Evolutionary conservation across 2,113 vertebrate species (phyloP), one percentile per base, ranked within the genome.

Genomic region (Recurvirostra avosetta): DNA sequence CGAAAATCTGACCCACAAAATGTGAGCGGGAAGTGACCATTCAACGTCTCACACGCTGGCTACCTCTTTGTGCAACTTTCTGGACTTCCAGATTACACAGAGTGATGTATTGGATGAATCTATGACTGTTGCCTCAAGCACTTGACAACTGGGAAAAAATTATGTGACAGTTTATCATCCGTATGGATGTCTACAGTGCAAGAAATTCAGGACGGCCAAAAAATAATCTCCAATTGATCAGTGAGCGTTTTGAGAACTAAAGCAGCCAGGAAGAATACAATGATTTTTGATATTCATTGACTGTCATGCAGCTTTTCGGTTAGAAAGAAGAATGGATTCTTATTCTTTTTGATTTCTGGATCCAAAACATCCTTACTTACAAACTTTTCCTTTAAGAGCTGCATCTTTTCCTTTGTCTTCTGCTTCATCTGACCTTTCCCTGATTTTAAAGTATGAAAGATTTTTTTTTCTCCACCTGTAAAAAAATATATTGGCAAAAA

Each of bases 221-320:
- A 91, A 93, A 94, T 68, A 45, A 89, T 50, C 81, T 82, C 71
- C 81, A 52, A 38, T 90, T 88, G 94, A 90, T 83, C 86, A 96
- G 49, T 1, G 17, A 67, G 43, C 30, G 5, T 79, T 86, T 75
- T 89, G 34, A 90, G 85, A 79, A 80, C 75, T 91, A 47, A 65
- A 53, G 62, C 36, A 82, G 62, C 56, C 45, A 22, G 19, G 27
- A 61, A 49, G 45, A 93, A 82, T 53, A 79, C 76, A 90, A 77
- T 80, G 68, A 71, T 45, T 91, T 88, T 9, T 94, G 63, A 61
- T 90, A 52, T 36, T 63, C 86, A 36, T 86, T 55, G 79, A 66
- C 67, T 92, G 81, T 49, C 66, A 7, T 4, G 49, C 72, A 86
- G 72, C 68, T 92, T 76, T 78, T 71, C 62, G 9, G n/a, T 18